Evolutionary conservation across 2,888 invertebrate genomes (phyloP).

Genomic region (Drosophila pegasa): DNA sequence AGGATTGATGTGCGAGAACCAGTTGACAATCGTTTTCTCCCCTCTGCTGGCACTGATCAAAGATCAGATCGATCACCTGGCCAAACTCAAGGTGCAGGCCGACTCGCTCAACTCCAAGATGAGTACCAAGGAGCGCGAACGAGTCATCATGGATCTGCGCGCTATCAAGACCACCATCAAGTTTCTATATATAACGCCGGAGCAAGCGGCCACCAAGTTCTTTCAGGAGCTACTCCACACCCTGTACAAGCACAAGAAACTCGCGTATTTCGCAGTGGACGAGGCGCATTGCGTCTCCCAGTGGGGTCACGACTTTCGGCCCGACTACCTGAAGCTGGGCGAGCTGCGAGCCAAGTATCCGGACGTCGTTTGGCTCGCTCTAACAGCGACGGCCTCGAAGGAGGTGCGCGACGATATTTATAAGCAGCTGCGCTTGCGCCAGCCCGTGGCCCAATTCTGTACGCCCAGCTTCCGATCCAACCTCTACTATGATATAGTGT

Average conservation of each 20-base stretch:
- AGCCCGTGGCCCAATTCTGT: conserved; percentile 91
- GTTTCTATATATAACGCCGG: conserved; percentile 98
- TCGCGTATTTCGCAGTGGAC: conserved; percentile 97
- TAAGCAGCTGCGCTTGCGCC: conserved; percentile 88
- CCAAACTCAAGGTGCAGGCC: conserved; percentile 91
- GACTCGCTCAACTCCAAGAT: conserved; percentile 97
- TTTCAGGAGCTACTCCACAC: conserved; percentile 89
- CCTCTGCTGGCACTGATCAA: conserved; percentile 98
- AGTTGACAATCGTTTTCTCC: conserved; percentile 97
- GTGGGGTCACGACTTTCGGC: conserved; percentile 99
- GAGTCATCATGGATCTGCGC: conserved; percentile 91
- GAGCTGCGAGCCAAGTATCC: conserved; percentile 87
- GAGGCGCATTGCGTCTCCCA: conserved; percentile 99
- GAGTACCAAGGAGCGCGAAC: conserved; percentile 90
- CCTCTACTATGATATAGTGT: conserved; percentile 97
- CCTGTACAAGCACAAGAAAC: conserved; percentile 90
- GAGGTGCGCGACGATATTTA: conserved; percentile 94
- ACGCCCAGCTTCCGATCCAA: conserved; percentile 96
- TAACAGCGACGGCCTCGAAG: conserved; percentile 96
- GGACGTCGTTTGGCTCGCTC: conserved; percentile 93
- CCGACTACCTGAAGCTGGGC: conserved; percentile 96
- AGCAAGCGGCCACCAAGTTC: conserved; percentile 93
- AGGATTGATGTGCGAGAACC: conserved; percentile 91
- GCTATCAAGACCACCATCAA: conserved; percentile 90
- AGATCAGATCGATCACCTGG: conserved; percentile 96